Conservation (phyloP, 2,888 invertebrate genomes). For the Pristionchus mayeri region DNA sequence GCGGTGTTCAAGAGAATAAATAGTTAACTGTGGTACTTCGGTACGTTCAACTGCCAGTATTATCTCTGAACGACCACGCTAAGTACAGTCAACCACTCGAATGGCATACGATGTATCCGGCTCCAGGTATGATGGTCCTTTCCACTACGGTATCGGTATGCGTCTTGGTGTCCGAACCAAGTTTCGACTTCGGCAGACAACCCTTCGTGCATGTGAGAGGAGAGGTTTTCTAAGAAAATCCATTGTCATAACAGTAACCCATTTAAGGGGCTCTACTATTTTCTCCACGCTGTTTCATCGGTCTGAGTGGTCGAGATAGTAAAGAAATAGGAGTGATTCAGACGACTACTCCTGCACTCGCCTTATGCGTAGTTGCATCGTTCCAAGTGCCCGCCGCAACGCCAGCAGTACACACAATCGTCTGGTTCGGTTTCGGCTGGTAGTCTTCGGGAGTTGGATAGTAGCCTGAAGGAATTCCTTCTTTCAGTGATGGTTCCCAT, state of each 20-base stretch:
- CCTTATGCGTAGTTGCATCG: neutral
- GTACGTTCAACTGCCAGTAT: too few species aligned
- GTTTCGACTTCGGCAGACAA: neutral
- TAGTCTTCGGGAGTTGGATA: neutral
- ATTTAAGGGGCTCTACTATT: too few species aligned
- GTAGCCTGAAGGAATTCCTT: slow-evolving; percentile 3
- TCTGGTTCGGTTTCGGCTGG: slow-evolving; percentile 40
- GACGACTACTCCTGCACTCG: too few species aligned
- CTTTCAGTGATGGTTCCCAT: neutral
- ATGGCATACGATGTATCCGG: neutral
- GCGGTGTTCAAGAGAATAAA: too few species aligned
- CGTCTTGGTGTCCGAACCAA: neutral
- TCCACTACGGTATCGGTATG: neutral
- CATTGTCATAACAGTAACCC: too few species aligned
- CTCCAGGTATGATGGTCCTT: neutral
- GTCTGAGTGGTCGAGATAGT: too few species aligned
- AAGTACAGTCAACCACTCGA: too few species aligned
- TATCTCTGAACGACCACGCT: too few species aligned
- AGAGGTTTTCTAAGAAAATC: neutral
- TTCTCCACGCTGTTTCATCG: too few species aligned
- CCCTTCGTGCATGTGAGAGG: slow-evolving; percentile 39
- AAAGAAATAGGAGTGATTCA: too few species aligned
- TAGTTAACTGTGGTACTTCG: too few species aligned
- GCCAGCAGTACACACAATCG: slow-evolving; percentile 10
- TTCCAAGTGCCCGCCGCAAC: neutral